These are phyloP conservation scores for Rhadina sibilatrix DNA, from an alignment of 2,113 vertebrate genomes.

Conservation along the genomic window DNA sequence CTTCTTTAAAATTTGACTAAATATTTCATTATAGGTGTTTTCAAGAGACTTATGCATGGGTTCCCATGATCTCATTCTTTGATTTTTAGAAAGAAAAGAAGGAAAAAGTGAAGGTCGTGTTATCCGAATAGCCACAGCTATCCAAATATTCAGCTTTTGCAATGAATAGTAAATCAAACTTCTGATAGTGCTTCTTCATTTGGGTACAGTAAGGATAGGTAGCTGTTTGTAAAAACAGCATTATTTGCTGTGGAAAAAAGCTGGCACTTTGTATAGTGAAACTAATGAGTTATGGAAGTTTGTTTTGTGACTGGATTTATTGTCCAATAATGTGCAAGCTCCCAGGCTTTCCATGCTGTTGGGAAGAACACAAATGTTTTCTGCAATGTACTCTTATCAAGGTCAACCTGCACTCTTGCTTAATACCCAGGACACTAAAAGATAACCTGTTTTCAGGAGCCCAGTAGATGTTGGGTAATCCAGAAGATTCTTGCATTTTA, in stretches of 20 bases:
- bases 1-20: neutral
- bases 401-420: neutral
- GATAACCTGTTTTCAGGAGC: neutral
- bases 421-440: neutral
- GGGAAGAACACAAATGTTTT: neutral
- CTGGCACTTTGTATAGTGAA: neutral
- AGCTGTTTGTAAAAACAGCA: neutral
- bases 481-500: neutral
- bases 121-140: neutral
- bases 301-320: neutral
- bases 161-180: neutral
- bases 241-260: neutral
- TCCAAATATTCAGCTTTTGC: neutral
- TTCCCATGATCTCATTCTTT: neutral
- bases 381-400: rapidly evolving
- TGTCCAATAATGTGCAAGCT: neutral
- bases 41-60: neutral
- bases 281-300: neutral
- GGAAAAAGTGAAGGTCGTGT: neutral
- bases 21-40: neutral
- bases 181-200: neutral
- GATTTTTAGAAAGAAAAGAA: neutral
- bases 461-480: neutral
- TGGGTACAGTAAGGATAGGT: neutral
- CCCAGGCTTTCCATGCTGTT: neutral